Percentiles rank a stretch among this genome's conserved stretches.
phyloP scores from a whole-genome alignment of 2,888 invertebrate genomes.

The Brachylomia viminalis region DNA sequence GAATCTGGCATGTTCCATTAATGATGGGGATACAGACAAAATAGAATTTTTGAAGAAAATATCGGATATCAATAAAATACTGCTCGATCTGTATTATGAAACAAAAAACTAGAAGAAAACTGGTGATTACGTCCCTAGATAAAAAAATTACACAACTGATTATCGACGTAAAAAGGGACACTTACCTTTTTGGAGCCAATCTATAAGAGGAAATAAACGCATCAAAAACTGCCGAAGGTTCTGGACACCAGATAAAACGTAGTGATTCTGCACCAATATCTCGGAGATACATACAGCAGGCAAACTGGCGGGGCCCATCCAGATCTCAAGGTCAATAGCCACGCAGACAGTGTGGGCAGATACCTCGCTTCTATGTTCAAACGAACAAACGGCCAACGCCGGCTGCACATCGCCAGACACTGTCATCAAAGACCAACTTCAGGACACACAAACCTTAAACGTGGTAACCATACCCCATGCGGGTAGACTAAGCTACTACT shows the following conservation, averaged over 20 bases:
- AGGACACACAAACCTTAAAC: no score
- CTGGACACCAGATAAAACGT: conserved; percentile 14
- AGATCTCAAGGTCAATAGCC: conserved; percentile 14
- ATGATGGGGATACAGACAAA: conserved; percentile 12
- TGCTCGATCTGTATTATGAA: conserved; percentile 18
- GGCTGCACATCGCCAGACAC: conserved; percentile 1
- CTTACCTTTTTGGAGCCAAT: conserved; percentile 15
- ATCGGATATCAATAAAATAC: conserved; percentile 12
- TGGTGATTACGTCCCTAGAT: conserved; percentile 3
- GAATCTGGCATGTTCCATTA: conserved; percentile 11
- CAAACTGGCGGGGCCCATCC: conserved; percentile 9
- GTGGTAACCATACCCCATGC: no score
- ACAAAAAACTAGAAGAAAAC: conserved; percentile 1
- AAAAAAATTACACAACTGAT: conserved; percentile 11
- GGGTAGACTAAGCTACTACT: conserved; percentile 5
- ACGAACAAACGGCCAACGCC: conserved; percentile 6
- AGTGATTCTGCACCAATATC: neutral
- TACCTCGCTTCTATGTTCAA: conserved; percentile 7
- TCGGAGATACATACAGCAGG: no score
- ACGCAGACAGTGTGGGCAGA: conserved; percentile 14
- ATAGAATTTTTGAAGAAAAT: conserved; percentile 8
- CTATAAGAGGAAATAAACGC: conserved; percentile 18
- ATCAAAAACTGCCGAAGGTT: conserved; percentile 22
- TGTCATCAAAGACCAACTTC: conserved; percentile 7
- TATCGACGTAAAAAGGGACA: conserved; percentile 8